These are phyloP conservation scores for Pachyseris speciosa DNA, from an alignment of 64 coral and sea anemone genomes.

Conservation along the genomic window DNA sequence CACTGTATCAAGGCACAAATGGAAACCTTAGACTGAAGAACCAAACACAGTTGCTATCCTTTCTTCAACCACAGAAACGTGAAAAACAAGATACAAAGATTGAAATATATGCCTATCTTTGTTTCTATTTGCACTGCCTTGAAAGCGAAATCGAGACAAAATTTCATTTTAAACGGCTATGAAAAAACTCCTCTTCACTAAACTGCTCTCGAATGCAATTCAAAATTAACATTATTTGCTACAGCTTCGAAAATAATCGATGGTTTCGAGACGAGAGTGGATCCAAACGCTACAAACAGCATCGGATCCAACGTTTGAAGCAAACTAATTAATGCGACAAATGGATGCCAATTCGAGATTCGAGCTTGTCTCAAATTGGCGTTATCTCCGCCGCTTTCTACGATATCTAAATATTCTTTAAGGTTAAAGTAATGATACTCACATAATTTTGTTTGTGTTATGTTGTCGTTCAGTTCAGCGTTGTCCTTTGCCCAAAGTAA, in stretches of 20 bases:
- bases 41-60: too few species aligned
- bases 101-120: too few species aligned
- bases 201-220: neutral
- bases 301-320: neutral
- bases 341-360: constrained; percentile 22
- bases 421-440: neutral
- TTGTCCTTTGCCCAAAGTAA: neutral
- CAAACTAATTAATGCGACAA: neutral
- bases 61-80: neutral
- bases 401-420: neutral
- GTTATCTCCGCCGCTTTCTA: neutral
- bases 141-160: neutral
- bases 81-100: neutral
- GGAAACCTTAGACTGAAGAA: too few species aligned
- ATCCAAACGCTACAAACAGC: neutral
- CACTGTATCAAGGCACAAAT: too few species aligned
- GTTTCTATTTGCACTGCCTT: neutral
- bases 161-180: neutral
- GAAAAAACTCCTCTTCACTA: neutral
- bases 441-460: neutral
- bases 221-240: neutral
- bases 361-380: neutral
- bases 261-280: neutral
- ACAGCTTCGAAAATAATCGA: neutral
- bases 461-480: neutral